phyloP scores from a whole-genome alignment of 1,140 invertebrate genomes.

The Manduca sexta region DNA sequence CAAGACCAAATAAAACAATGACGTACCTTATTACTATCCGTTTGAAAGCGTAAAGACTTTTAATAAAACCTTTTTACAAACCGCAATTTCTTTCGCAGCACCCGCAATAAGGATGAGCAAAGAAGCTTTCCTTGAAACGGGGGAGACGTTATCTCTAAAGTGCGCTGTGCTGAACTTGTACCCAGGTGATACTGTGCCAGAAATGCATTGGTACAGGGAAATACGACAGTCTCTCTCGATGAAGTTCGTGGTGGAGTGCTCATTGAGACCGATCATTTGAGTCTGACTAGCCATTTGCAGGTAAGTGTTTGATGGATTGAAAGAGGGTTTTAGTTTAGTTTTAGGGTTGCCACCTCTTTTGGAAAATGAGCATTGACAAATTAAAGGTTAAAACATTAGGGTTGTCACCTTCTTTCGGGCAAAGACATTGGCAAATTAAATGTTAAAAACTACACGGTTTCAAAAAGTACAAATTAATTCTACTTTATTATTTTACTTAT shows the following conservation, averaged over 20 bases:
- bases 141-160: conserved; percentile 57
- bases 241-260: conserved; percentile 54
- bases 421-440: too few relatives aligned
- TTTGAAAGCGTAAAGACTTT: too few relatives aligned
- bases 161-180: conserved; percentile 50
- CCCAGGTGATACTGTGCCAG: conserved; percentile 32
- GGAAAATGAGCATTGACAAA: too few relatives aligned
- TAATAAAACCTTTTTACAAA: not conserved
- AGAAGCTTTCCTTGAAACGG: conserved; percentile 58
- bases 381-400: too few relatives aligned
- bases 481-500: too few relatives aligned
- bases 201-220: conserved; percentile 49
- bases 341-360: too few relatives aligned
- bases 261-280: conserved; percentile 56
- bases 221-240: conserved; percentile 43
- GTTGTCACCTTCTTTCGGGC: too few relatives aligned
- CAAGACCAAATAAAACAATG: not conserved
- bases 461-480: too few relatives aligned
- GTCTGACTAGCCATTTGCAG: conserved; percentile 57
- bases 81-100: conserved; percentile 33
- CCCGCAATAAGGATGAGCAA: conserved; percentile 61
- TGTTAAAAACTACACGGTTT: too few relatives aligned
- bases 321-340: too few relatives aligned
- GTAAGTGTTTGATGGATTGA: too few relatives aligned
- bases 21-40: not conserved